These are phyloP conservation scores for Paratrypauchen microcephalus DNA, from an alignment of 2,797 vertebrate species.

Conservation along the genomic window DNA sequence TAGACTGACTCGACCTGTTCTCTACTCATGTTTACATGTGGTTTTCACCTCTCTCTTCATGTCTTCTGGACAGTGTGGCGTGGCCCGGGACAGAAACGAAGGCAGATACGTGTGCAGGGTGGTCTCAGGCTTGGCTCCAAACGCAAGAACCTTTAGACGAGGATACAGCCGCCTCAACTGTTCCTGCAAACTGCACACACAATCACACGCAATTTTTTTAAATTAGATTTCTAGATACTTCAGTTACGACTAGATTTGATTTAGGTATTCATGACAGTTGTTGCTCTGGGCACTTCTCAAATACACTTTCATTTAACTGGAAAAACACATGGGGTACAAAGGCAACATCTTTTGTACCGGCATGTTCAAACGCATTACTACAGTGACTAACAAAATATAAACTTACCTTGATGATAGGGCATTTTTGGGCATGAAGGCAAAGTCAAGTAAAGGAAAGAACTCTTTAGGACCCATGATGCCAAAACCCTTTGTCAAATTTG, in stretches of 20 bases:
- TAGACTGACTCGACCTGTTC: background rate
- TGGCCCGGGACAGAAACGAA: slow-evolving; percentile 92
- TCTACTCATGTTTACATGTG: background rate
- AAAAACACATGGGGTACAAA: background rate
- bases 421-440: slow-evolving; percentile 97
- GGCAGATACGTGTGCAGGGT: slow-evolving; percentile 91
- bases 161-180: slow-evolving; percentile 91
- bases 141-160: slow-evolving; percentile 88
- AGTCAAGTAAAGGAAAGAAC: slow-evolving; percentile 95
- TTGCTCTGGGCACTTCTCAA: background rate
- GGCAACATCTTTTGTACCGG: background rate
- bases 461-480: slow-evolving; percentile 96
- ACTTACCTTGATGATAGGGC: slow-evolving; percentile 85
- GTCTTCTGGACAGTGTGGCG: slow-evolving; percentile 80
- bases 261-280: background rate
- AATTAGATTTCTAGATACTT: background rate
- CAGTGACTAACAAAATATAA: background rate
- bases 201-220: background rate
- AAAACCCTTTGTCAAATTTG: slow-evolving; percentile 93
- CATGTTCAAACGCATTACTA: background rate
- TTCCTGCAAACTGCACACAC: slow-evolving; percentile 84
- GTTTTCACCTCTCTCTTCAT: slow-evolving; percentile 91
- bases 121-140: slow-evolving; percentile 87
- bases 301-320: background rate
- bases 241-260: background rate